Percentiles rank a stretch among this genome's conserved stretches.
phyloP scores from a whole-genome alignment of 2,888 invertebrate genomes.

The Shargacucullia verbasci region DNA sequence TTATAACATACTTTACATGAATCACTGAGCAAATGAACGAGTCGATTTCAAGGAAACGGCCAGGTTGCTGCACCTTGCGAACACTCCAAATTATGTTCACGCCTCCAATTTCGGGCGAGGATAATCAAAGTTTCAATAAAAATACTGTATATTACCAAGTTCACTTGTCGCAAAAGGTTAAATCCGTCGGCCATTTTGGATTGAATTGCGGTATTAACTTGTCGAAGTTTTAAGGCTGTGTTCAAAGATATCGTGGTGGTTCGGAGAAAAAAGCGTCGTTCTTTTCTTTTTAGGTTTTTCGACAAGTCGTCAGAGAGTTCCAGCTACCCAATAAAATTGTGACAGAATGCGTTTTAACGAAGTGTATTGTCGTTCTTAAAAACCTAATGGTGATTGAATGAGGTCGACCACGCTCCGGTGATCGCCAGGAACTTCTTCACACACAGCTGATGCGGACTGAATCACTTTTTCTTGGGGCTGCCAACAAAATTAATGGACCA shows the following conservation, averaged over 20 bases:
- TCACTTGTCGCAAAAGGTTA: constrained; percentile 47
- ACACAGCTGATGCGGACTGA: constrained; percentile 59
- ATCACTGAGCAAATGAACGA: constrained; percentile 49
- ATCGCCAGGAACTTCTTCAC: constrained; percentile 58
- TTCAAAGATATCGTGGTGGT: constrained; percentile 37
- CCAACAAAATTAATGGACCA: constrained; percentile 62
- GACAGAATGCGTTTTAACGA: constrained; percentile 62
- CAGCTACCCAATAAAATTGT: constrained; percentile 46
- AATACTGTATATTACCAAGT: constrained; percentile 34
- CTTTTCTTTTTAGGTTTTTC: constrained; percentile 22
- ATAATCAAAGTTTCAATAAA: constrained; percentile 58
- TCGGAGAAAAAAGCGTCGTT: constrained; percentile 18
- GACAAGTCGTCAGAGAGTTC: constrained; percentile 20
- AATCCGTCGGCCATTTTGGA: constrained; percentile 39
- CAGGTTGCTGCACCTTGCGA: constrained; percentile 42
- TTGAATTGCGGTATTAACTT: constrained; percentile 42
- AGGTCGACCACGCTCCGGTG: constrained; percentile 66
- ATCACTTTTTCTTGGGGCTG: constrained; percentile 61
- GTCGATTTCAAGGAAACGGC: constrained; percentile 53
- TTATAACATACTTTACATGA: constrained; percentile 60
- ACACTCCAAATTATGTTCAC: constrained; percentile 40
- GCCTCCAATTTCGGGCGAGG: constrained; percentile 49
- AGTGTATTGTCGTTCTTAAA: constrained; percentile 65
- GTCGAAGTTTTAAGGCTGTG: constrained; percentile 43
- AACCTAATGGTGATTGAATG: constrained; percentile 74